Conservation (phyloP, 2,888 invertebrate species). For the Apocheima hispidaria region DNA sequence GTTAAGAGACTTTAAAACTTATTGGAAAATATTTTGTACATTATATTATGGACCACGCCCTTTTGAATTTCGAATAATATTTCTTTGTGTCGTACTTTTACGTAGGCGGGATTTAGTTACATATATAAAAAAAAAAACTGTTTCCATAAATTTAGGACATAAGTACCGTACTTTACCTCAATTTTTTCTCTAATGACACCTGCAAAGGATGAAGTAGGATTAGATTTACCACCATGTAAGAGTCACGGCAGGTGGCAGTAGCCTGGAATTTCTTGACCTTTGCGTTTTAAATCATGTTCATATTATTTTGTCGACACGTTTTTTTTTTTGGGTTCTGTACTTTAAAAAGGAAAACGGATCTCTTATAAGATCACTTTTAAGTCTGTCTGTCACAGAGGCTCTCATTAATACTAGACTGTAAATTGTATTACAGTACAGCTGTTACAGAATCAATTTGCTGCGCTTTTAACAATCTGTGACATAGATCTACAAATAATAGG, state of each 20-base stretch:
- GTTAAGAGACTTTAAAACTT: background rate
- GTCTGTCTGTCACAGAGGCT: too few relatives aligned
- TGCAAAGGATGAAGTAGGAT: slow-evolving; percentile 25
- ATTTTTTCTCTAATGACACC: slow-evolving; percentile 22
- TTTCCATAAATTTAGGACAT: background rate
- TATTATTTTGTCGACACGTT: background rate
- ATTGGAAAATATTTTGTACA: too few relatives aligned
- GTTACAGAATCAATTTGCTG: background rate
- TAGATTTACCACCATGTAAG: slow-evolving; percentile 34
- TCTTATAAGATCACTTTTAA: too few relatives aligned
- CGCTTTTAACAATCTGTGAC: background rate
- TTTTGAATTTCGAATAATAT: too few relatives aligned
- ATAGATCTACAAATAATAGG: background rate
- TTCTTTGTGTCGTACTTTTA: too few relatives aligned
- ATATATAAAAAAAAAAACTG: background rate
- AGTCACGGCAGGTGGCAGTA: slow-evolving; percentile 26
- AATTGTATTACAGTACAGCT: too few relatives aligned
- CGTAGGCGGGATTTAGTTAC: too few relatives aligned
- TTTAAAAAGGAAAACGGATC: too few relatives aligned
- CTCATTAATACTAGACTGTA: too few relatives aligned
- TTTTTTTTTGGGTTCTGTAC: too few relatives aligned
- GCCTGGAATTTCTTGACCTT: slow-evolving; percentile 45
- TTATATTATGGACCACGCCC: too few relatives aligned
- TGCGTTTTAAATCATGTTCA: slow-evolving; percentile 40
- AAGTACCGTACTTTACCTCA: background rate